phyloP scores from a whole-genome alignment of 2,888 invertebrate genomes.

The Rhimphoctona megacephalus region DNA sequence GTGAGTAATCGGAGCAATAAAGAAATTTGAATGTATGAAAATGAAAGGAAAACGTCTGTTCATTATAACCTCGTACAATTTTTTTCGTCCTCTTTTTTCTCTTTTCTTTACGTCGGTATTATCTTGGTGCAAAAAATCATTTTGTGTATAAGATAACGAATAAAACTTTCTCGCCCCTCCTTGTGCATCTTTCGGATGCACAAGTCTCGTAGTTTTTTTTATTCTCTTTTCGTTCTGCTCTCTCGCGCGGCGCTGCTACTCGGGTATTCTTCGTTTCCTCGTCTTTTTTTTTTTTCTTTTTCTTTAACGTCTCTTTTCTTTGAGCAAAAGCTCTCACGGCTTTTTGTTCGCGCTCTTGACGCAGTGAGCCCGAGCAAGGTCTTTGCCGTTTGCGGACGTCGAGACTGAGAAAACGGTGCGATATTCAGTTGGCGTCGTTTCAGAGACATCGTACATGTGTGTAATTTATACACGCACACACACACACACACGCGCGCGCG shows the following conservation, averaged over 20 bases:
- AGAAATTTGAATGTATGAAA: too few species aligned
- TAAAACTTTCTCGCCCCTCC: constrained; percentile 28
- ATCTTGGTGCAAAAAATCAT: neutral
- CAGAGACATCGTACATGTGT: constrained; percentile 22
- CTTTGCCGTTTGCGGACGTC: constrained; percentile 41
- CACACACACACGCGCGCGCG: too few species aligned
- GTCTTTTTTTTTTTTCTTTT: too few species aligned
- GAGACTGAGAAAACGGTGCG: constrained; percentile 8
- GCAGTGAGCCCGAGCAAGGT: constrained; percentile 18
- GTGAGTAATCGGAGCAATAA: too few species aligned
- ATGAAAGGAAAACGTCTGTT: too few species aligned
- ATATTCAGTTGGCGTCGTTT: constrained; percentile 56
- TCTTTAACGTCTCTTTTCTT: constrained; percentile 8
- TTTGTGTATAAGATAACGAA: constrained; percentile 26
- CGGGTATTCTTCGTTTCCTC: too few species aligned
- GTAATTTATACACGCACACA: too few species aligned
- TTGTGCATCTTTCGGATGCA: neutral
- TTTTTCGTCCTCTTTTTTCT: too few species aligned
- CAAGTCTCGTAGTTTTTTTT: neutral
- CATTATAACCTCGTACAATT: too few species aligned
- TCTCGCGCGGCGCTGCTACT: too few species aligned
- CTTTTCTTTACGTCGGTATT: too few species aligned
- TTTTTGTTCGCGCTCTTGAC: constrained; percentile 54
- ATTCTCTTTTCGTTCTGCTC: neutral
- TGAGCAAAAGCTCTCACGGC: constrained; percentile 29